A percentile compares a stretch with the other conserved stretches of the same genome.
phyloP scores from a whole-genome alignment of 2,113 vertebrate species.

The Myotis brandtii region DNA sequence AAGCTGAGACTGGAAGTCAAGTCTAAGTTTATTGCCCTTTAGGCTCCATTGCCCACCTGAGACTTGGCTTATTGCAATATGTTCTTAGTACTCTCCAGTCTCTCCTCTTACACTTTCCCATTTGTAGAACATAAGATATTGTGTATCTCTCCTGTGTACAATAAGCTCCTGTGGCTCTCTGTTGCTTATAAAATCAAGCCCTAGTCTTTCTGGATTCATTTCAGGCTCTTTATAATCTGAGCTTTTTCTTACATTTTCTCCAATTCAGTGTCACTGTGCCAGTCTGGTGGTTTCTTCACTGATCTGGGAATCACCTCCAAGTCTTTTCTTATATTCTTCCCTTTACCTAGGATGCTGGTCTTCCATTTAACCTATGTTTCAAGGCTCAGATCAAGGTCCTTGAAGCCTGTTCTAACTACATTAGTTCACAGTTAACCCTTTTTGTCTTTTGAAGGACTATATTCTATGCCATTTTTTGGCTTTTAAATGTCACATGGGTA shows the following conservation, averaged over 20 bases:
- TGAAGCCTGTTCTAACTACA: background rate
- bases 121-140: background rate
- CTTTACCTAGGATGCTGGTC: background rate
- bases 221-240: background rate
- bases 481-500: conserved; percentile 22
- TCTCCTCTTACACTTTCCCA: background rate
- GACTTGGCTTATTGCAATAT: background rate
- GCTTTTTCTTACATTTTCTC: background rate
- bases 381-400: background rate
- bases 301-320: background rate
- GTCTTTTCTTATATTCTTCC: background rate
- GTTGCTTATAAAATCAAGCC: background rate
- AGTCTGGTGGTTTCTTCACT: background rate
- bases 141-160: background rate
- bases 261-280: background rate
- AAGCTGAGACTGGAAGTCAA: background rate
- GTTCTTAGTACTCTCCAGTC: background rate
- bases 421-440: background rate
- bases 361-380: background rate
- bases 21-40: background rate
- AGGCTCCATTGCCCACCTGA: background rate
- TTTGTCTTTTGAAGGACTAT: background rate
- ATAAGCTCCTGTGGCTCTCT: background rate
- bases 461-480: background rate
- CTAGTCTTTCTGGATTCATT: background rate